Base-by-base conservation (phyloP, 30 jellyfish, hydroid and myxozoan species). In the Chironex yamaguchii region DNA sequence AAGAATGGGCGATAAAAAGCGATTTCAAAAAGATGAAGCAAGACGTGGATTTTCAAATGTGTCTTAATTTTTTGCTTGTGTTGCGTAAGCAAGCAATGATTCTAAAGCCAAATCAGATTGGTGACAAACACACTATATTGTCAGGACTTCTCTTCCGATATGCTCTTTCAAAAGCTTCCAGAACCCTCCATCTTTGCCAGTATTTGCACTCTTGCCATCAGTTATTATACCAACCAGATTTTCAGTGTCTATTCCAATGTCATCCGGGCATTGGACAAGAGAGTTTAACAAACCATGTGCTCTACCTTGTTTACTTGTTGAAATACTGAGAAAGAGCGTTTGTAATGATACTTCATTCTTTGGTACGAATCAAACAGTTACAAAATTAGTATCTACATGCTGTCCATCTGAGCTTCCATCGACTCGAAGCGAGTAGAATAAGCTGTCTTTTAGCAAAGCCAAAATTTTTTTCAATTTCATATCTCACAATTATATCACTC, bases 51-150 rank as follows among this genome's bases (percentile, higher is more conserved):
- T n/a, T n/a, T n/a, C n/a, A n/a, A n/a, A n/a, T n/a, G n/a, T n/a
- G n/a, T n/a, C n/a, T n/a, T n/a, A n/a, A n/a, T n/a, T n/a, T n/a
- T n/a, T n/a, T n/a, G n/a, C n/a, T n/a, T n/a, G n/a, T n/a, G n/a
- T n/a, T n/a, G n/a, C n/a, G n/a, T n/a, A n/a, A n/a, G n/a, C n/a
- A n/a, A n/a, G 84, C 9, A 80, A 82, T 34, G 91, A 62, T 52
- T 80, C 91, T 75, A 80, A 48, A 24, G 91, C 91, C 29, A 82
- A 48, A 51, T 82, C 92, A n/a, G 92, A 82, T 33, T 70, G 52
- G 78, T 67, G 87, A 33, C 82, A 79, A 53, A 63, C 83, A 64
- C 90, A 79, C 81, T 79, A 82, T 68, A 68, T 80, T 49, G 86
- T 67, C 66, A 82, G 30, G 51, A 80, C 67, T 30, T 80, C 78